A percentile compares a stretch with the other conserved stretches of the same genome.
phyloP scores from a whole-genome alignment of 2,113 vertebrate species.

The Indicator indicator region DNA sequence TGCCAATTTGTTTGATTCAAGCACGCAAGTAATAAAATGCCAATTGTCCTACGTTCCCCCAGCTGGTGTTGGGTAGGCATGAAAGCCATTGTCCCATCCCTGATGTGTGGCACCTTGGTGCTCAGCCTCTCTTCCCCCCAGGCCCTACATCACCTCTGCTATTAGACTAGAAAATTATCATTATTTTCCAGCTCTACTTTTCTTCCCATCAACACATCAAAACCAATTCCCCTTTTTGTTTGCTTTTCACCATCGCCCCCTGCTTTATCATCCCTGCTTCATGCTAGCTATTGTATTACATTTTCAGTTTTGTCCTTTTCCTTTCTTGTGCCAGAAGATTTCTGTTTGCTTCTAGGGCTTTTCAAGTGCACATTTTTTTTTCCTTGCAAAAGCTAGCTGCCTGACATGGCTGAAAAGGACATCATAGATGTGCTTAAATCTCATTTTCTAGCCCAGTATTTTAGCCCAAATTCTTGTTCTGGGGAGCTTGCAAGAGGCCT shows the following conservation, averaged over 20 bases:
- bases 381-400: neutral
- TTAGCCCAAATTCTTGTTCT: neutral
- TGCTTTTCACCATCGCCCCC: neutral
- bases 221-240: neutral
- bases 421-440: neutral
- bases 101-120: neutral
- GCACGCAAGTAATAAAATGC: neutral
- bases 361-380: neutral
- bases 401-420: neutral
- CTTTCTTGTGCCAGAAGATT: neutral
- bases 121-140: neutral
- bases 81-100: accelerated
- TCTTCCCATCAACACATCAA: neutral
- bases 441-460: neutral
- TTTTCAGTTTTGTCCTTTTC: neutral
- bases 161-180: neutral
- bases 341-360: neutral
- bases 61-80: neutral
- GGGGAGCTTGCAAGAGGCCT: neutral
- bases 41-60: neutral
- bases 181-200: neutral
- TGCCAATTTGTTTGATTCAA: neutral
- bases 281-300: accelerated
- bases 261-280: neutral
- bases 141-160: neutral